Conservation (phyloP, 2,888 invertebrate genomes). For the Eugnorisma glareosa region DNA sequence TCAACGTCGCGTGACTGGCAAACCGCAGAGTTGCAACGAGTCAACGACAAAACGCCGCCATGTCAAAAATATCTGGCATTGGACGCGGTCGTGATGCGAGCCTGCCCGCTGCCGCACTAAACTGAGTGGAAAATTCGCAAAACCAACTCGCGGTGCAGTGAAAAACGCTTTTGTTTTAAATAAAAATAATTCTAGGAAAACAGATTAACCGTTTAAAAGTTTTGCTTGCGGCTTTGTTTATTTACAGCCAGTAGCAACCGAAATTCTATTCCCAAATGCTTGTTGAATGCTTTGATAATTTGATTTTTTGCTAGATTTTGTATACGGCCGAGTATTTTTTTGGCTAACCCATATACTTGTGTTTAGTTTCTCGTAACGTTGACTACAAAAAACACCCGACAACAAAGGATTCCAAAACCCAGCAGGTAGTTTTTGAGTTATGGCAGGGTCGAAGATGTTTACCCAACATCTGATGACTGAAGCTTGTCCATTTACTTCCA, state of each 20-base stretch:
- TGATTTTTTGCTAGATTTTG: constrained; percentile 8
- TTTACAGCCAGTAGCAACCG: neutral
- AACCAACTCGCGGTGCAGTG: constrained; percentile 42
- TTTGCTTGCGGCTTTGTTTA: constrained; percentile 14
- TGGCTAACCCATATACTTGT: neutral
- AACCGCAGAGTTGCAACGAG: constrained; percentile 68
- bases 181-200: constrained; percentile 24
- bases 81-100: constrained; percentile 53
- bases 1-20: constrained; percentile 64
- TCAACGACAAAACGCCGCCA: constrained; percentile 62
- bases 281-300: neutral
- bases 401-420: constrained; percentile 44
- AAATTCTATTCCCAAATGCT: constrained; percentile 25
- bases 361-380: neutral
- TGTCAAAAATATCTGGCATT: constrained; percentile 67
- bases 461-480: neutral
- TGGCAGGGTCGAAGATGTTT: neutral
- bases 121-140: constrained; percentile 64
- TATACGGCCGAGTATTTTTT: constrained; percentile 17
- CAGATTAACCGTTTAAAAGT: constrained; percentile 6
- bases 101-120: constrained; percentile 47
- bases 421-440: constrained; percentile 42
- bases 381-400: constrained; percentile 12
- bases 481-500: neutral
- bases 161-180: constrained; percentile 49